Percentiles rank a stretch among this genome's conserved stretches.
phyloP scores from a whole-genome alignment of 2,888 invertebrate genomes.

The Romanomermis culicivorax region DNA sequence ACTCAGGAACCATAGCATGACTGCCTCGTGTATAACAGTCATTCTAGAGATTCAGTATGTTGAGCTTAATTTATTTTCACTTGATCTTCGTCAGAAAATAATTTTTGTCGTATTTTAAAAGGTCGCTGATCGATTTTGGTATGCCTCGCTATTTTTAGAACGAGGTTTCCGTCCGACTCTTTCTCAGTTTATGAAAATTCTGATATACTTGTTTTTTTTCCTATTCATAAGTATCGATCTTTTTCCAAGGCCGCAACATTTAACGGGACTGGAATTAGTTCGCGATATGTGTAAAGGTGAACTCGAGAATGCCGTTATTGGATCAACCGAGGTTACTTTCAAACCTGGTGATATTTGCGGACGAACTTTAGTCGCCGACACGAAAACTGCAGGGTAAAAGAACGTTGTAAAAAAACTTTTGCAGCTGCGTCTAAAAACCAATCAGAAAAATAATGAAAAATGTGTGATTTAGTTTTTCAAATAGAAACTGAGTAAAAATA shows the following conservation, averaged over 20 bases:
- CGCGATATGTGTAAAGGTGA: conserved; percentile 49
- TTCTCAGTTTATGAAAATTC: neutral
- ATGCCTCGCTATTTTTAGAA: neutral
- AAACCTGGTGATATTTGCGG: conserved; percentile 39
- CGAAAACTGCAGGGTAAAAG: conserved; percentile 56
- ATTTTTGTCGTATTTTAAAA: no score
- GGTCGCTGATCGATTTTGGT: no score
- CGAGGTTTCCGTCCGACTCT: neutral
- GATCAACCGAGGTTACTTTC: conserved; percentile 55
- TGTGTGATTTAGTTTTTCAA: no score
- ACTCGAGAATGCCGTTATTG: conserved; percentile 46
- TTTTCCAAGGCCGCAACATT: conserved; percentile 29
- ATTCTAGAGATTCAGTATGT: no score
- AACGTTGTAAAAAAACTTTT: neutral
- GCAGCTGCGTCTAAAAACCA: no score
- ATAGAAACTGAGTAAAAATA: no score
- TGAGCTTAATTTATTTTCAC: no score
- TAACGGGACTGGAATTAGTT: conserved; percentile 48
- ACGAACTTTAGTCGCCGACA: conserved; percentile 48
- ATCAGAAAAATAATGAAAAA: no score
- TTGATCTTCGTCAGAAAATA: no score
- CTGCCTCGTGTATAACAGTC: no score
- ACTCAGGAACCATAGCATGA: no score
- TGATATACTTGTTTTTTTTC: neutral
- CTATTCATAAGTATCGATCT: neutral